Evolutionary conservation across 2,888 invertebrate genomes (phyloP).

Genomic region (Drosophila stalkeri): DNA sequence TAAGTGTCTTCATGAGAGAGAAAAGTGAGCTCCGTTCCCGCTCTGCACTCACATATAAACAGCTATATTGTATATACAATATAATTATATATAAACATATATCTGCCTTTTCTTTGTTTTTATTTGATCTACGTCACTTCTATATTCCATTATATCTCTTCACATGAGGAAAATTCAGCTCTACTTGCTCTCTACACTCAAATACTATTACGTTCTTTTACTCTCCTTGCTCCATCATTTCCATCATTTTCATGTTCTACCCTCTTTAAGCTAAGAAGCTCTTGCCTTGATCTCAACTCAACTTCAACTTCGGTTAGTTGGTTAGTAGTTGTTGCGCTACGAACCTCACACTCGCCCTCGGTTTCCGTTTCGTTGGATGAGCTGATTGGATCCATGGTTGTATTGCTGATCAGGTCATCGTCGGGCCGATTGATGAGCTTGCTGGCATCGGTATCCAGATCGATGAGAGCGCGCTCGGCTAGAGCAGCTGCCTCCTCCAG

Average conservation of each 20-base stretch:
- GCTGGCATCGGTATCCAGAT: conserved; percentile 78
- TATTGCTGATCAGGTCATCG: conserved; percentile 57
- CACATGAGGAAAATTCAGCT: too few species aligned
- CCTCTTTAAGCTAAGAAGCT: neutral
- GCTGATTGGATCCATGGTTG: conserved; percentile 55
- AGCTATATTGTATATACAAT: too few species aligned
- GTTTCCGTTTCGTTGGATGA: conserved; percentile 61
- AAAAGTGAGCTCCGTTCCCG: too few species aligned
- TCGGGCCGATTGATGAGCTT: conserved; percentile 73
- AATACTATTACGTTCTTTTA: neutral
- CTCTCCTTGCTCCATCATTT: neutral
- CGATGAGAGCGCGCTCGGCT: conserved; percentile 62
- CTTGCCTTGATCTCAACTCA: too few species aligned
- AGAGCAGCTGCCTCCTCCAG: conserved; percentile 72
- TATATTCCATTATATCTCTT: too few species aligned
- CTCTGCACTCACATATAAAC: too few species aligned
- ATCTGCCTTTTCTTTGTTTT: too few species aligned
- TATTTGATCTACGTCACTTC: too few species aligned
- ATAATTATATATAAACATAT: too few species aligned
- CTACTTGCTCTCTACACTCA: neutral
- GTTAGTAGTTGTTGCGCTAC: conserved; percentile 28
- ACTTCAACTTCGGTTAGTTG: conserved; percentile 9
- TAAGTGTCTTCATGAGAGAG: too few species aligned
- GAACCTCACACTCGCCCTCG: conserved; percentile 57
- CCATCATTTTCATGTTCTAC: too few species aligned